Evolutionary conservation across 2,797 vertebrate genomes (phyloP).

Genomic region (Melanogrammus aeglefinus): DNA sequence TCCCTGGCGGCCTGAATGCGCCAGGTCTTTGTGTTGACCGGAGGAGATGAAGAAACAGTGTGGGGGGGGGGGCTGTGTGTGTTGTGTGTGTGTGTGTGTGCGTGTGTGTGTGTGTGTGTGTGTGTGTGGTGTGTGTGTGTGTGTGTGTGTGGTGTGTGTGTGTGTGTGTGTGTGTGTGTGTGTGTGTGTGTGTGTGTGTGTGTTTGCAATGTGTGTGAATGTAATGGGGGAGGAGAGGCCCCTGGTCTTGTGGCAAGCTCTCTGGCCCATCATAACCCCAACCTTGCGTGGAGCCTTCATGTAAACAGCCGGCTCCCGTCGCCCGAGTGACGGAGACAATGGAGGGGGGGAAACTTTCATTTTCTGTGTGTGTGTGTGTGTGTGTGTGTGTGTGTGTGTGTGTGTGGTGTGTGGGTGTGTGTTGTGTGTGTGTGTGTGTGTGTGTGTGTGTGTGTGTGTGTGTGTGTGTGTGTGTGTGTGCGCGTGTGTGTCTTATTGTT

Average conservation of each 20-base stretch:
- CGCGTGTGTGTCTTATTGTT: constrained; percentile 21
- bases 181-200: no score
- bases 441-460: constrained; percentile 26
- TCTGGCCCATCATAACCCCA: constrained; percentile 1
- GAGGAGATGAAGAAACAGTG: constrained; percentile 62
- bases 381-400: constrained; percentile 14
- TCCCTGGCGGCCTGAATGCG: background rate
- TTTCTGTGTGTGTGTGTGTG: constrained; percentile 19
- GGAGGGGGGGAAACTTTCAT: constrained; percentile 27
- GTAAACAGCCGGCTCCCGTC: constrained; percentile 50
- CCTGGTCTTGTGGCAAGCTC: no score
- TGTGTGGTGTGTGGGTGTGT: constrained; percentile 24
- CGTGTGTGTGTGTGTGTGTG: no score
- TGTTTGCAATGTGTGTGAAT: constrained; percentile 45
- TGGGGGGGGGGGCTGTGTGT: no score
- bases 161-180: no score
- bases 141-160: no score
- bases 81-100: no score
- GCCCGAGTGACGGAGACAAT: constrained; percentile 35
- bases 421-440: constrained; percentile 13
- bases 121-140: no score
- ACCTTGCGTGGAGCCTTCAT: constrained; percentile 36
- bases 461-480: constrained; percentile 14
- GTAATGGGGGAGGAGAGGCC: background rate
- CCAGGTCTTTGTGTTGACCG: constrained; percentile 24